Conservation (phyloP, 2,113 vertebrate species). For the Raphicerus campestris region DNA sequence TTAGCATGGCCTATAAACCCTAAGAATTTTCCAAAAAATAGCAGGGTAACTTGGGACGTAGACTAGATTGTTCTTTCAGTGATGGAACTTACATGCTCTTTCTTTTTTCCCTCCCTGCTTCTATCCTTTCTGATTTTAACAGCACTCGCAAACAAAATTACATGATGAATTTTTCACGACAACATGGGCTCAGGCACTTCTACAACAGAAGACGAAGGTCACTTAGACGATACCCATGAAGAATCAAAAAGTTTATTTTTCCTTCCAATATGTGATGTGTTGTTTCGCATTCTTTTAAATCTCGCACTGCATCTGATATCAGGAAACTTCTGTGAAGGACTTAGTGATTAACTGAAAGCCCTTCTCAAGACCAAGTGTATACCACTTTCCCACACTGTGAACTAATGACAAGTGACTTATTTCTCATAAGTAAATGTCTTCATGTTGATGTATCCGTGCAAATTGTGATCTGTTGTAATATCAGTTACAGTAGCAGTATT, state of each 20-base stretch:
- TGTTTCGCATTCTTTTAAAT: slow-evolving; percentile 78
- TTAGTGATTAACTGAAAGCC: slow-evolving; percentile 78
- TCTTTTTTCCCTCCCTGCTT: slow-evolving; percentile 62
- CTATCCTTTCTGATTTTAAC: slow-evolving; percentile 75
- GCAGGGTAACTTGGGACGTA: not conserved
- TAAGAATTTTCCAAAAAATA: not conserved
- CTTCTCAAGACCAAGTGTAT: slow-evolving; percentile 79
- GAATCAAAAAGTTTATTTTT: slow-evolving; percentile 79
- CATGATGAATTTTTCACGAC: slow-evolving; percentile 99
- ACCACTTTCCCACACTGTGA: slow-evolving; percentile 88
- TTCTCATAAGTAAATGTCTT: slow-evolving; percentile 86
- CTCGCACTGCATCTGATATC: slow-evolving; percentile 79
- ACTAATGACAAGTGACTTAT: slow-evolving; percentile 87
- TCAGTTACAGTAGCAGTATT: slow-evolving; percentile 86
- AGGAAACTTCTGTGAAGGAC: slow-evolving; percentile 81
- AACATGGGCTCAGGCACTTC: slow-evolving; percentile 96
- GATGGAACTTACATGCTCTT: slow-evolving; percentile 70
- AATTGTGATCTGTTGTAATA: slow-evolving; percentile 86
- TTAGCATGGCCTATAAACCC: not conserved
- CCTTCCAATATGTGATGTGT: slow-evolving; percentile 81
- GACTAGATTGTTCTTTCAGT: not conserved
- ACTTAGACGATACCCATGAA: slow-evolving; percentile 91
- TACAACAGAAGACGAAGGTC: slow-evolving; percentile 98
- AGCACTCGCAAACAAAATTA: slow-evolving; percentile 99
- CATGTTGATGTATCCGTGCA: slow-evolving; percentile 84